Base-by-base conservation (phyloP, 2,797 vertebrate genomes). In the Schizopygopsis malacanthus region DNA sequence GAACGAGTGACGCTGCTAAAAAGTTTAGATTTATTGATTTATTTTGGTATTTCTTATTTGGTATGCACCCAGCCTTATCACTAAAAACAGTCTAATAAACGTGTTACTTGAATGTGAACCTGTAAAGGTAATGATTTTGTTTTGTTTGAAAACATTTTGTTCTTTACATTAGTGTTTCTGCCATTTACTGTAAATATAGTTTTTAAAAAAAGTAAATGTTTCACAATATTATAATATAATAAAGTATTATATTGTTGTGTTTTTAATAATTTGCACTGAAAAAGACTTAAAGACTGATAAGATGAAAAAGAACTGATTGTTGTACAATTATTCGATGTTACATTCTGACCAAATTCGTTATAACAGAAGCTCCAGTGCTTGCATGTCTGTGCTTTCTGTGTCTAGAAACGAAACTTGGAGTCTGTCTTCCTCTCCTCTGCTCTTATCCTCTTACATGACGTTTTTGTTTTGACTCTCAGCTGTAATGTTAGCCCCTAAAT, bases 401-500 rank as follows among this genome's bases (percentile, higher is more conserved):
- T 63, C 33, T 33, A 61, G 43, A 80, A 33, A 1, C 33, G n/a
- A 67, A 47, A 80, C 16, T 15, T 67, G 20, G 0, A n/a, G 25
- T 16, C 18, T 37, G 33, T n/a, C 45, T 18, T 71, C 22, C 1
- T 37, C 18, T 80, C 61, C 43, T 71, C 28, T 50, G 47, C 67
- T 72, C 70, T 82, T 80, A 50, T 50, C 52, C 54, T 22, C 25
- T 59, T 59, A 82, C 81, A 82, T 82, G 39, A 61, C 22, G 5
- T 82, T 50, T 33, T 28, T 50, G 67, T 79, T 84, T 85, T 79
- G 83, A 79, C 76, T 61, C 65, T 37, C 65, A 79, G 75, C 76
- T 85, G 83, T 71, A 85, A 85, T 54, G 73, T 84, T 67, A 84
- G 45, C 45, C 83, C 10, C 61, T 56, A 54, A 84, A 84, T 85